phyloP scores from a whole-genome alignment of 1,140 invertebrate genomes.

The Oncopodura yosiiana region DNA sequence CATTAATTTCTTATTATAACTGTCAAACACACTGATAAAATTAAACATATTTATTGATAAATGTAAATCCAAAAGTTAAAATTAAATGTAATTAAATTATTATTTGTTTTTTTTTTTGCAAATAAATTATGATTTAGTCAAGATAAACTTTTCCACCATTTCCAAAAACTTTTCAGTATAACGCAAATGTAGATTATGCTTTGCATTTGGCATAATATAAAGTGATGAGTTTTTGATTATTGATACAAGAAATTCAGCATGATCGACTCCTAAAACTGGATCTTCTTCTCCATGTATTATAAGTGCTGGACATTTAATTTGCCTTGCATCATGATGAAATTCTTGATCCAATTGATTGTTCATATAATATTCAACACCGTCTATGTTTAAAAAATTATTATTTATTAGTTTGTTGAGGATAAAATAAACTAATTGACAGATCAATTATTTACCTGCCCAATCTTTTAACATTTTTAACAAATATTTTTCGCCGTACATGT shows the following conservation, averaged over 20 bases:
- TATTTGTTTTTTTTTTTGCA: too few relatives aligned
- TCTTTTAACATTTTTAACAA: constrained; percentile 57
- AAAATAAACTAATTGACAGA: not conserved
- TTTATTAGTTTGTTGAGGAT: not conserved
- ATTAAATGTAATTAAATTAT: too few relatives aligned
- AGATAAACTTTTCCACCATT: constrained; percentile 59
- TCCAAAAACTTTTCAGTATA: constrained; percentile 71
- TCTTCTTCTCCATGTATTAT: constrained; percentile 75
- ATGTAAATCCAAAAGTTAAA: too few relatives aligned
- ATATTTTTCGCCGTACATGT: constrained; percentile 62
- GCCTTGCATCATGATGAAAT: constrained; percentile 52
- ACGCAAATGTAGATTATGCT: constrained; percentile 71
- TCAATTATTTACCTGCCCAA: constrained; percentile 49
- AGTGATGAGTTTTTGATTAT: constrained; percentile 54
- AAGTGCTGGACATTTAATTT: constrained; percentile 61
- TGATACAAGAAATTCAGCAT: constrained; percentile 57
- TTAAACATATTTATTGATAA: too few relatives aligned
- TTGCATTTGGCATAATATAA: constrained; percentile 62
- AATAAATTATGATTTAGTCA: too few relatives aligned
- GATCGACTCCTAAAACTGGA: constrained; percentile 58
- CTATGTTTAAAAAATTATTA: constrained; percentile 38
- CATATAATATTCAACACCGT: constrained; percentile 52
- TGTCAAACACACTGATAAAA: too few relatives aligned
- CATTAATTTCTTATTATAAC: too few relatives aligned
- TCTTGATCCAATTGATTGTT: constrained; percentile 56